Conservation (phyloP, 2,113 vertebrate species). For the Orientallactaga bullata region DNA sequence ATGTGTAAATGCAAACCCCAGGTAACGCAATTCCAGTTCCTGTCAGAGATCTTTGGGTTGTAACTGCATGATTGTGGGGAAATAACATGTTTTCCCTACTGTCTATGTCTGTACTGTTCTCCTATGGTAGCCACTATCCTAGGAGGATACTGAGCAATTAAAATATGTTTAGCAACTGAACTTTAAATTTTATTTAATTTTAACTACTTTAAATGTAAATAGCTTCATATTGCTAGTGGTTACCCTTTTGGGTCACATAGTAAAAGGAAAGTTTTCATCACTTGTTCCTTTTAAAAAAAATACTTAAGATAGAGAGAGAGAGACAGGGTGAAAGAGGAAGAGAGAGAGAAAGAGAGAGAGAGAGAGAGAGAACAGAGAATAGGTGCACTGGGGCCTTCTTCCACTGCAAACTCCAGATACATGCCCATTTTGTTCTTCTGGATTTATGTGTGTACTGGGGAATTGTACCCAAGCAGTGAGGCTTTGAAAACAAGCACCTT, state of each 20-base stretch:
- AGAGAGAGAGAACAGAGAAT: too few species aligned
- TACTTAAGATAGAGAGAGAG: too few species aligned
- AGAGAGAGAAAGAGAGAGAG: too few species aligned
- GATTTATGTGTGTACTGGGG: neutral
- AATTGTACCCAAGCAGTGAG: neutral
- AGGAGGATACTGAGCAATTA: neutral
- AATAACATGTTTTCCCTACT: constrained; percentile 40
- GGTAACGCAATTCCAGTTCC: constrained; percentile 39
- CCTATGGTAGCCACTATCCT: neutral
- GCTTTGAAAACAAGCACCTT: neutral
- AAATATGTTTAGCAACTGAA: constrained; percentile 51
- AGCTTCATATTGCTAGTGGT: constrained; percentile 9
- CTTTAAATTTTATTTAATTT: constrained; percentile 57
- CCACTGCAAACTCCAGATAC: too few species aligned
- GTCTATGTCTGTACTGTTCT: constrained; percentile 6
- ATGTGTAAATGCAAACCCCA: constrained; percentile 39
- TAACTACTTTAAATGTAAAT: constrained; percentile 42
- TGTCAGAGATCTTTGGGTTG: constrained; percentile 47
- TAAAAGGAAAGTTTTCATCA: neutral
- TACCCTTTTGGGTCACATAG: constrained; percentile 45
- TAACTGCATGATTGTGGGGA: constrained; percentile 18
- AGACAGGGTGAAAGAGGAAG: too few species aligned
- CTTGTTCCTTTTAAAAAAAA: neutral
- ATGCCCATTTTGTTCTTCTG: too few species aligned
- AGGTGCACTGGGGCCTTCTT: too few species aligned